phyloP scores from a whole-genome alignment of 2,888 invertebrate genomes.

The Agonopterix arenella region DNA sequence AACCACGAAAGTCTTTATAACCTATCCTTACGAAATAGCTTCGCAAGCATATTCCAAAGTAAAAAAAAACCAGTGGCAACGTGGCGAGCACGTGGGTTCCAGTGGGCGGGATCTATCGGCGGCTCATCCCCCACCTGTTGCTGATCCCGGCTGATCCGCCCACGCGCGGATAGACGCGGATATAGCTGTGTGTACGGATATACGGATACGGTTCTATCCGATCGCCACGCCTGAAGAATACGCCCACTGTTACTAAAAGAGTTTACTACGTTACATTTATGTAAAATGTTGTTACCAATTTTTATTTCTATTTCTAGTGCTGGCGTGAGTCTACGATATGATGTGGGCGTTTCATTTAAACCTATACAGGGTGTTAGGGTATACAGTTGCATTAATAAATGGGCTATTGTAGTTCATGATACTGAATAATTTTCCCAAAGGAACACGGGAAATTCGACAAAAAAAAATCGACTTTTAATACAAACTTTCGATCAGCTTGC shows the following conservation, averaged over 20 bases:
- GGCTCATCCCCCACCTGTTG: slow-evolving; percentile 78
- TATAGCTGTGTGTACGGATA: slow-evolving; percentile 42
- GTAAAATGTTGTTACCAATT: background rate
- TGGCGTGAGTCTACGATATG: no score
- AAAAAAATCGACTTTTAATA: no score
- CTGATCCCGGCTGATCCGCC: slow-evolving; percentile 71
- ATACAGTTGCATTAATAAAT: no score
- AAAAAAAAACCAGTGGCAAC: background rate
- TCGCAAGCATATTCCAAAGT: background rate
- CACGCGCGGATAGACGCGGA: slow-evolving; percentile 56
- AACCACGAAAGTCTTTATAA: no score
- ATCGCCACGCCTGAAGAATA: slow-evolving; percentile 48
- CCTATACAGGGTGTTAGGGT: no score
- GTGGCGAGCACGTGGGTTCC: slow-evolving; percentile 41
- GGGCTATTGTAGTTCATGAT: no score
- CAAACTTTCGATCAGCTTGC: no score
- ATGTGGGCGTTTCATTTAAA: no score
- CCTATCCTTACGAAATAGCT: no score
- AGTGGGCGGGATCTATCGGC: slow-evolving; percentile 58
- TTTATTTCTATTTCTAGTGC: no score
- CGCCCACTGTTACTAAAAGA: slow-evolving; percentile 16
- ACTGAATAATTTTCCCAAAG: no score
- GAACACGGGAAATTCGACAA: no score
- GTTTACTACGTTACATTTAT: background rate
- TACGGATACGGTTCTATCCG: slow-evolving; percentile 33